Percentiles rank a stretch among this genome's conserved stretches.
Conservation (phyloP, 1,140 invertebrate genomes). For the Hormaphis cornu region DNA sequence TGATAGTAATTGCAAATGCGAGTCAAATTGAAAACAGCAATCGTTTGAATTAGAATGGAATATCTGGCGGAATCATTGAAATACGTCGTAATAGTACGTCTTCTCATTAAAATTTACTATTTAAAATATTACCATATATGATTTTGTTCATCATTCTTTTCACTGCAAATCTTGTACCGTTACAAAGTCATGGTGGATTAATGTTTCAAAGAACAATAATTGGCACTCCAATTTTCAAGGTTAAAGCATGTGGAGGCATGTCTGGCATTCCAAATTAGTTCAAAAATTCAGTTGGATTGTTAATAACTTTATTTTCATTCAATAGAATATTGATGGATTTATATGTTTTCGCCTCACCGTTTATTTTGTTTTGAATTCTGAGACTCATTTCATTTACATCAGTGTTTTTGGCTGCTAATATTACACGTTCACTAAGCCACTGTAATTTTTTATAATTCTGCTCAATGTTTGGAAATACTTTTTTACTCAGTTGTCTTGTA, state of each 20-base stretch:
- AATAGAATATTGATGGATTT: no score
- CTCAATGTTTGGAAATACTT: no score
- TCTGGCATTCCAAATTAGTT: not conserved
- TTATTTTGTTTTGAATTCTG: not conserved
- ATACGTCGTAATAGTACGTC: conserved; percentile 24
- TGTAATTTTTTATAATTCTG: no score
- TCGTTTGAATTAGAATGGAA: conserved; percentile 44
- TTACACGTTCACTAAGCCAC: not conserved
- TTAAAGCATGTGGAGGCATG: not conserved
- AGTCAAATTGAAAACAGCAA: conserved; percentile 48
- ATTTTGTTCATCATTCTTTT: conserved; percentile 13
- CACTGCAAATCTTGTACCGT: not conserved
- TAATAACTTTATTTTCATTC: not conserved
- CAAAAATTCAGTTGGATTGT: not conserved
- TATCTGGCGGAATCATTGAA: conserved; percentile 40
- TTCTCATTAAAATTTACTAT: conserved; percentile 39
- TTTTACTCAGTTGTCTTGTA: no score
- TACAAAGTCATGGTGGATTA: conserved; percentile 39
- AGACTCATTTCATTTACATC: not conserved
- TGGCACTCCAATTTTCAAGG: not conserved
- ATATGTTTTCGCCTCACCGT: not conserved
- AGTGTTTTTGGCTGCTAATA: not conserved
- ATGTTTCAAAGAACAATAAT: conserved; percentile 21
- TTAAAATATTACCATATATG: not conserved
- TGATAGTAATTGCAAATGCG: no score